Conservation (phyloP, 2,113 vertebrate genomes). For the Machaerirhynchus nigripectus region DNA sequence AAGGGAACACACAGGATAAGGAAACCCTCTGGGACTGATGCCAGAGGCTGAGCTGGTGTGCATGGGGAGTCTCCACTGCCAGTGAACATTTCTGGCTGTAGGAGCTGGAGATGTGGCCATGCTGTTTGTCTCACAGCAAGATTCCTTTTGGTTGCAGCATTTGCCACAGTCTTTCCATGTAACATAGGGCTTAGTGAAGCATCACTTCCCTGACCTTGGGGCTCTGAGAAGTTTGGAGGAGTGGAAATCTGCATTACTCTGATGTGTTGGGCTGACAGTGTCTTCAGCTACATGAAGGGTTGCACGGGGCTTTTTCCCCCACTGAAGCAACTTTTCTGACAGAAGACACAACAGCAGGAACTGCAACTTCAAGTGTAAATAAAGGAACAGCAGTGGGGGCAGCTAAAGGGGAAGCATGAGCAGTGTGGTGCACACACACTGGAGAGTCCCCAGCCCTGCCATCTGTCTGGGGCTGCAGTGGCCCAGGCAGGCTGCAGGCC, state of each 20-base stretch:
- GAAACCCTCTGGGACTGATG: background rate
- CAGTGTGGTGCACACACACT: fast-evolving
- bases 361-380: background rate
- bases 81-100: background rate
- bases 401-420: background rate
- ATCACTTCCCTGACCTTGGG: background rate
- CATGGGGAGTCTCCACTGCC: fast-evolving
- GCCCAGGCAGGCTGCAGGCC: background rate
- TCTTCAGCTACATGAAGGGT: background rate
- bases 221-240: fast-evolving
- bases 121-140: background rate
- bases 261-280: background rate
- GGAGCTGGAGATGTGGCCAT: background rate
- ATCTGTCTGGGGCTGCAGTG: fast-evolving
- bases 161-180: background rate
- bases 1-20: background rate
- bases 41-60: background rate
- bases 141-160: background rate
- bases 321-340: background rate
- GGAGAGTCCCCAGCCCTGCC: background rate
- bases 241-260: background rate
- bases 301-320: background rate
- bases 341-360: background rate
- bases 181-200: background rate
- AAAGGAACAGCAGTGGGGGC: fast-evolving